Percentiles rank a stretch among this genome's conserved stretches.
Evolutionary conservation across 2,888 invertebrate species (phyloP).

Genomic region (Acanthosepion esculentum): DNA sequence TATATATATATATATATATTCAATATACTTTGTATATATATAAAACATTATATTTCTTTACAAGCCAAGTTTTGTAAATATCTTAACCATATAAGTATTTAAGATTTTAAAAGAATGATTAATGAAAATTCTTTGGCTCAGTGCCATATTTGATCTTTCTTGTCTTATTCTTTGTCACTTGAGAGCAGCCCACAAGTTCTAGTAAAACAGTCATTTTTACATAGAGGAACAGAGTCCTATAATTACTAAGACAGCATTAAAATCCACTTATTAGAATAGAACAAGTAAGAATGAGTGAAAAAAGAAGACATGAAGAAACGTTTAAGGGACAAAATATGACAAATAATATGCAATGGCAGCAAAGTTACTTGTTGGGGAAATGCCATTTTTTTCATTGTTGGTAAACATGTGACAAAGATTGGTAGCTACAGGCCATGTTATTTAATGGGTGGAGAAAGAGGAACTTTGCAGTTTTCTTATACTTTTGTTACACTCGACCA

Average conservation of each 20-base stretch:
- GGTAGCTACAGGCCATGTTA: not conserved
- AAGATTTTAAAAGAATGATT: not conserved
- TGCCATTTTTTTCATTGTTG: not conserved
- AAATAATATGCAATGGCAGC: not conserved
- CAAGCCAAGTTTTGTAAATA: not conserved
- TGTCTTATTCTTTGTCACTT: not conserved
- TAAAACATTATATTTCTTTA: too few species aligned
- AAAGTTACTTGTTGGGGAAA: not conserved
- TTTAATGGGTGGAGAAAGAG: constrained; percentile 12
- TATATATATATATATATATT: too few species aligned
- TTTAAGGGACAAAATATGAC: not conserved
- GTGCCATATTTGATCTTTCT: not conserved
- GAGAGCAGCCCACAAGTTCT: not conserved
- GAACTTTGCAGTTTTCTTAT: not conserved
- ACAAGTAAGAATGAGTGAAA: not conserved
- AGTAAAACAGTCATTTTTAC: not conserved
- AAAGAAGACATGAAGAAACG: not conserved
- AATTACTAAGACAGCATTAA: not conserved
- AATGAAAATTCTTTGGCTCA: not conserved
- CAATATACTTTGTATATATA: too few species aligned
- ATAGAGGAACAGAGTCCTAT: not conserved
- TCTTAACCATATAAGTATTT: not conserved
- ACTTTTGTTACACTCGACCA: constrained; percentile 11
- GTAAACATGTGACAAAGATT: not conserved
- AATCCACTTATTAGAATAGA: not conserved